Base-by-base conservation (phyloP, 1,140 invertebrate species). In the Helicoverpa armigera region DNA sequence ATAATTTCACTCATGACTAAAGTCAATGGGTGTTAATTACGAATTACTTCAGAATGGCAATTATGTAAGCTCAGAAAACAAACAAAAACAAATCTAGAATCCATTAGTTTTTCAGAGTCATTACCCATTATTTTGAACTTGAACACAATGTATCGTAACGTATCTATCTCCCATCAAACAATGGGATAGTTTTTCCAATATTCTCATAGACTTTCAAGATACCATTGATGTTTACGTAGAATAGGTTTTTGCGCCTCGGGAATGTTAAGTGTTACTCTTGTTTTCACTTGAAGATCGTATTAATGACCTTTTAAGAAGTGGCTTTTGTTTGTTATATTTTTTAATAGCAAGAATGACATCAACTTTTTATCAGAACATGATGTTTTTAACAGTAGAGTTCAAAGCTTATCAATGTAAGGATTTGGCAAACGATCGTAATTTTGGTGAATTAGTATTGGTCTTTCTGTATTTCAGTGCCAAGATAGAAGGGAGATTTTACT, bases 171-270 rank as follows among this genome's bases (percentile, higher is more conserved):
- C 51, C 29, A 65, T 16, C 14, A 29, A 56, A 81, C 67, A 77
- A 77, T 69, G 56, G 48, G 12, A 13, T 12, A 29, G 76, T 78
- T 73, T 72, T 73, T 18, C 48, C 12, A 61, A 63, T 14, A 53
- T 50, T 63, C 72, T 76, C 80, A 29, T 73, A 76, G 3, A 53
- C 80, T 81, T 81, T 81, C 80, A 81, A 63, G 29, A 69, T 16
- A 65, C 74, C 74, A 77, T 77, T 77, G 73, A 76, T 58, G 14
- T 5, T 70, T 81, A 69, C 18, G 51, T 51, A 51, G 72, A 48
- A 60, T 81, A 54, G 14, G 67, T 80, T 81, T 75, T 67, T 77
- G 7, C 31, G 14, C 23, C 18, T 23, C 13, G 23, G 43, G 14
- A 65, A 51, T 29, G 48, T 60, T 60, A 60, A 31, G 10, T 56